phyloP scores from a whole-genome alignment of 2,113 vertebrate genomes.

The Gnathonemus echidnorhynchus region DNA sequence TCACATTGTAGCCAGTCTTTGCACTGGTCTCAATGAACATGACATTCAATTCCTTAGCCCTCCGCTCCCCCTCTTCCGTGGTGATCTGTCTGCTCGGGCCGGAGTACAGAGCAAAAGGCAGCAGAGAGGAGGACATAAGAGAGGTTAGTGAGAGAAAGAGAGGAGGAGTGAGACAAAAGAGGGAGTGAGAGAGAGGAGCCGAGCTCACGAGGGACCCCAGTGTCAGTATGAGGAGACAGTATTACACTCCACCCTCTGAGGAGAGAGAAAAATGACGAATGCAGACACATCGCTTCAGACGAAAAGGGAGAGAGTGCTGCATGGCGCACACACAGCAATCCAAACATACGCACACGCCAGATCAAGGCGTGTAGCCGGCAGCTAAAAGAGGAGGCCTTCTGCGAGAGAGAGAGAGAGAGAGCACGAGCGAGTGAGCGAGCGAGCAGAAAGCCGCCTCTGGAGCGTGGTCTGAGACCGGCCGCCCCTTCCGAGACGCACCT shows the following conservation, averaged over 20 bases:
- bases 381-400: not conserved
- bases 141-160: conserved; percentile 26
- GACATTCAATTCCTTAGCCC: conserved; percentile 94
- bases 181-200: conserved; percentile 30
- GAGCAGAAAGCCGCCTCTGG: not conserved
- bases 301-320: not conserved
- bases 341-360: not conserved
- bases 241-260: not conserved
- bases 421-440: not conserved
- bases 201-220: not conserved
- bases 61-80: conserved; percentile 89
- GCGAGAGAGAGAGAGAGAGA: not conserved
- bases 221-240: not conserved
- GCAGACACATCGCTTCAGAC: not conserved
- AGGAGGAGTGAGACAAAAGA: not conserved
- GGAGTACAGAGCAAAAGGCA: conserved; percentile 38
- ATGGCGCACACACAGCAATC: not conserved
- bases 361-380: not conserved
- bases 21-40: conserved; percentile 97
- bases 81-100: conserved; percentile 82
- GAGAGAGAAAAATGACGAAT: not conserved
- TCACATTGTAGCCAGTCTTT: conserved; percentile 94
- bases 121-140: conserved; percentile 39
- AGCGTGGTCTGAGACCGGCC: not conserved
- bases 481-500: conserved; percentile 57